Percentiles rank a stretch among this genome's conserved stretches.
Conservation (phyloP, 2,113 vertebrate genomes). For the Archocentrus centrarchus region DNA sequence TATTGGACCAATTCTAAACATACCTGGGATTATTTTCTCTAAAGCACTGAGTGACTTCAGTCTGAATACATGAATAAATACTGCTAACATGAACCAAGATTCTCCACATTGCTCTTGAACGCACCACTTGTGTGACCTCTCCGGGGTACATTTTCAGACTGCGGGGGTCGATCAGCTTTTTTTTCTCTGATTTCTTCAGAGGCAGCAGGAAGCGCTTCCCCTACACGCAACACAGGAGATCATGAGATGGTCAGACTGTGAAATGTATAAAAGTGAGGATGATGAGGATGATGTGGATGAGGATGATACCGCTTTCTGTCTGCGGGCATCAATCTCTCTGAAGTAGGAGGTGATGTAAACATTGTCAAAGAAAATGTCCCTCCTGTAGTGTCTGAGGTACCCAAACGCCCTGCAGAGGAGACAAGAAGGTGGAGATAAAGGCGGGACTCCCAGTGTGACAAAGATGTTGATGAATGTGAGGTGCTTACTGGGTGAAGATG, state of each 20-base stretch:
- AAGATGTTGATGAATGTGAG: background rate
- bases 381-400: conserved; percentile 52
- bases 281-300: background rate
- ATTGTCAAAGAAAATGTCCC: conserved; percentile 68
- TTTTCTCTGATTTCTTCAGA: conserved; percentile 40
- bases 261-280: background rate
- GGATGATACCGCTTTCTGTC: conserved; percentile 39
- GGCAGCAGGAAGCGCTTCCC: conserved; percentile 60
- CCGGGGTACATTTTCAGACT: conserved; percentile 26
- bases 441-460: background rate
- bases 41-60: too few relatives aligned
- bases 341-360: conserved; percentile 70
- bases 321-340: conserved; percentile 53
- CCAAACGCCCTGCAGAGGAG: conserved; percentile 38
- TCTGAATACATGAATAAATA: too few relatives aligned
- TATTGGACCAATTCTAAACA: too few relatives aligned
- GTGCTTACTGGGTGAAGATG: conserved; percentile 57
- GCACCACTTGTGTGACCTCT: conserved; percentile 52
- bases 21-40: too few relatives aligned
- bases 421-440: background rate
- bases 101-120: background rate
- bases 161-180: conserved; percentile 44
- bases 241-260: background rate
- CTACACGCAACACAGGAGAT: conserved; percentile 18
- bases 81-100: background rate